Conservation (phyloP, 2,888 invertebrate species). For the Lordiphosa andalusiaca region DNA sequence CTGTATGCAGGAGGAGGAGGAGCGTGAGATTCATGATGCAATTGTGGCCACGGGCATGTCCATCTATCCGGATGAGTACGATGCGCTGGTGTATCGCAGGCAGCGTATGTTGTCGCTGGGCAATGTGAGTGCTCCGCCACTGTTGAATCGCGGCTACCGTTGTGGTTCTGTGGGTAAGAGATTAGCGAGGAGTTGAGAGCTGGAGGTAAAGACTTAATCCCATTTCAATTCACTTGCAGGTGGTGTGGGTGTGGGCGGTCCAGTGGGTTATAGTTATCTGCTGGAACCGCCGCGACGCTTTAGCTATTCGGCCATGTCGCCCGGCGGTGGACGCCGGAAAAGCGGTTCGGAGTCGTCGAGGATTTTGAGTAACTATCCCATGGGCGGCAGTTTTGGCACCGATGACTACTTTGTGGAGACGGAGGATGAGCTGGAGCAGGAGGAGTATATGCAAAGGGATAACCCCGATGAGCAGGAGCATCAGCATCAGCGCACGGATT, state of each 20-base stretch:
- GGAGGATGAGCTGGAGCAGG: constrained; percentile 80
- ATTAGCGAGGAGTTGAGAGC: too few species aligned
- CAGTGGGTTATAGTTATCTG: constrained; percentile 87
- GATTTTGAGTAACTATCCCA: constrained; percentile 80
- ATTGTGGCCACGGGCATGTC: constrained; percentile 85
- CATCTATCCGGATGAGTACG: constrained; percentile 81
- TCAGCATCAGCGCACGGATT: constrained; percentile 70
- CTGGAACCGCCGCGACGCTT: constrained; percentile 86
- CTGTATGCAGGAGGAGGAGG: constrained; percentile 88
- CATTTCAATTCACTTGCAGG: constrained; percentile 55
- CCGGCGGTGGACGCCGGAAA: constrained; percentile 81
- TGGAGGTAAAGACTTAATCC: not conserved
- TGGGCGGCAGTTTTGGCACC: constrained; percentile 80
- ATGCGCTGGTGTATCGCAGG: constrained; percentile 81
- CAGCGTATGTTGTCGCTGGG: constrained; percentile 85
- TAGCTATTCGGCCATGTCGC: constrained; percentile 80
- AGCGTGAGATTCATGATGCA: constrained; percentile 87
- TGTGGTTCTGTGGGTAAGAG: constrained; percentile 83
- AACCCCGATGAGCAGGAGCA: constrained; percentile 51
- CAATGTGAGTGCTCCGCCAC: constrained; percentile 84
- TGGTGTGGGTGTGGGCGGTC: constrained; percentile 82
- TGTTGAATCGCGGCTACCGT: constrained; percentile 81
- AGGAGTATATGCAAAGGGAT: constrained; percentile 81
- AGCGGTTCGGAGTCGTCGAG: constrained; percentile 83
- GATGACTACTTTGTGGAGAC: constrained; percentile 80